Conservation (phyloP, 2,888 invertebrate species). For the Sthenelais limicola region DNA sequence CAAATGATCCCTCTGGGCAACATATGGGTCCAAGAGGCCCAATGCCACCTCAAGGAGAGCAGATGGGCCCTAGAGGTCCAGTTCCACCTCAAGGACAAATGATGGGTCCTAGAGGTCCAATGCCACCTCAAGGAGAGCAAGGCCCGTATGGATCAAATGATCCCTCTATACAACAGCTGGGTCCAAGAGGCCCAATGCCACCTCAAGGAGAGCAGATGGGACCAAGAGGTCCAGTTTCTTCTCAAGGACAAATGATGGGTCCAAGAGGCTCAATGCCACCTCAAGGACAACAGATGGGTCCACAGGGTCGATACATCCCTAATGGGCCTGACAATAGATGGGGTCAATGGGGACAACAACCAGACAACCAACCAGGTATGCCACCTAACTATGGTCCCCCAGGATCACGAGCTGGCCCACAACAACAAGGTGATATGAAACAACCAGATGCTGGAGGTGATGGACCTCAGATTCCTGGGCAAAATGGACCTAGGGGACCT, state of each 20-base stretch:
- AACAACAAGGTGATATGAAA: not conserved
- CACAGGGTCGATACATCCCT: not conserved
- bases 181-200: not conserved
- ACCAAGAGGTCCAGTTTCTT: not conserved
- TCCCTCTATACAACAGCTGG: slow-evolving; percentile 25
- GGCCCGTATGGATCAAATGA: slow-evolving; percentile 4
- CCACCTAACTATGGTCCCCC: too few relatives aligned
- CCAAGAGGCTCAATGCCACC: too few relatives aligned
- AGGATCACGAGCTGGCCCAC: not conserved
- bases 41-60: not conserved
- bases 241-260: not conserved
- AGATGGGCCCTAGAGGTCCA: slow-evolving; percentile 11
- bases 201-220: not conserved
- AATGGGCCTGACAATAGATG: not conserved
- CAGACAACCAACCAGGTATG: not conserved
- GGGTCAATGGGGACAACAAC: not conserved
- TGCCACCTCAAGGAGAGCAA: not conserved
- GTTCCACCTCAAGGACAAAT: not conserved
- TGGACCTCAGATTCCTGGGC: not conserved
- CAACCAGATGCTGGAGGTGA: too few relatives aligned
- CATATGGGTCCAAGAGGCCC: slow-evolving; percentile 15
- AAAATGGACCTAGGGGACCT: not conserved
- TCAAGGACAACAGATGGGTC: not conserved
- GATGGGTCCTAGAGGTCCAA: not conserved
- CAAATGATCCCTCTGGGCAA: not conserved